These are phyloP conservation scores for Cyprinodon diabolis DNA, from an alignment of 2,797 vertebrate genomes.

Conservation along the genomic window DNA sequence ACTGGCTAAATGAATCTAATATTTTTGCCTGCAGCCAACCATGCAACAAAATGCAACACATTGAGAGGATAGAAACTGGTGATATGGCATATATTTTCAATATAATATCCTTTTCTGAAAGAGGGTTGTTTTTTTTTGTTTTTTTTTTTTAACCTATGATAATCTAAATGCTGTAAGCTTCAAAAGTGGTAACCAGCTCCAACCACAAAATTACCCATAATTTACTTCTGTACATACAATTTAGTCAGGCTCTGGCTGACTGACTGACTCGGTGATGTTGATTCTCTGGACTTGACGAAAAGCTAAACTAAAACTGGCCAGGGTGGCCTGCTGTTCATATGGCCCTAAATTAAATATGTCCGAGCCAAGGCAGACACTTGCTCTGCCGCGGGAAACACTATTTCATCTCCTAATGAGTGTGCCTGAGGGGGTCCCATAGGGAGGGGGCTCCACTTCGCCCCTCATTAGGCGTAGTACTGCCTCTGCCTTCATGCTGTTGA, in stretches of 20 bases:
- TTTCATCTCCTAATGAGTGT: slow-evolving; percentile 88
- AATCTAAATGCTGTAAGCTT: slow-evolving; percentile 24
- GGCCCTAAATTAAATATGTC: slow-evolving; percentile 82
- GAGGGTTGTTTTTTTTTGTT: slow-evolving; percentile 24
- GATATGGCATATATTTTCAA: slow-evolving; percentile 63
- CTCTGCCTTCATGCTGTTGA: slow-evolving; percentile 77
- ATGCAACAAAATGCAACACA: slow-evolving; percentile 80
- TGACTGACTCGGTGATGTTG: slow-evolving; percentile 33
- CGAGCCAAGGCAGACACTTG: slow-evolving; percentile 68
- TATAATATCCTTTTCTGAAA: slow-evolving; percentile 51
- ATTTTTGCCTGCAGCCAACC: slow-evolving; percentile 77
- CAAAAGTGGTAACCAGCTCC: slow-evolving; percentile 28
- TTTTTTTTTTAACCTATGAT: slow-evolving; percentile 64
- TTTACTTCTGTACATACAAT: slow-evolving; percentile 29
- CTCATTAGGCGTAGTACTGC: slow-evolving; percentile 81
- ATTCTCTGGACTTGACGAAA: slow-evolving; percentile 38
- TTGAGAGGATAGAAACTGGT: slow-evolving; percentile 68
- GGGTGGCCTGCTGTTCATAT: slow-evolving; percentile 64
- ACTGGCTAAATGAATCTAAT: slow-evolving; percentile 83
- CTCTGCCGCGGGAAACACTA: slow-evolving; percentile 78
- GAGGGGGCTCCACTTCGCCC: slow-evolving; percentile 80
- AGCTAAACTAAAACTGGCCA: slow-evolving; percentile 59
- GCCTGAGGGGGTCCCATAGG: slow-evolving; percentile 82
- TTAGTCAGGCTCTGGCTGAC: slow-evolving; percentile 23
- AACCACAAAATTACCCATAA: slow-evolving; percentile 7